These are phyloP conservation scores for Eretmocerus hayati DNA, from an alignment of 2,888 invertebrate genomes.

Conservation along the genomic window DNA sequence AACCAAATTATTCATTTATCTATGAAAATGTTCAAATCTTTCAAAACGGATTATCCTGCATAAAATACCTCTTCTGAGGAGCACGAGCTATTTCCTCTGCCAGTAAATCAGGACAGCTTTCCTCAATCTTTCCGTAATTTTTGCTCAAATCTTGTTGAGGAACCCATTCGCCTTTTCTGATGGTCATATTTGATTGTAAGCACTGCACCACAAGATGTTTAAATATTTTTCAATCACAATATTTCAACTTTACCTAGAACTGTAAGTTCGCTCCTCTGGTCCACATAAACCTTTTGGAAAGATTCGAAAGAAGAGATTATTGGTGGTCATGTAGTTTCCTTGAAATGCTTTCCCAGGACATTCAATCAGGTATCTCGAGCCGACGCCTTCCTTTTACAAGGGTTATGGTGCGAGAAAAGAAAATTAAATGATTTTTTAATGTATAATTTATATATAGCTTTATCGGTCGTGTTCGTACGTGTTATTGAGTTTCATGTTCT, in stretches of 20 bases:
- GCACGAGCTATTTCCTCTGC: not conserved
- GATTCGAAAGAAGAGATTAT: conserved; percentile 11
- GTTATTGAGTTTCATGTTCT: not conserved
- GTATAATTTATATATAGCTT: not conserved
- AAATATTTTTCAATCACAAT: not conserved
- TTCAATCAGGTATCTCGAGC: conserved; percentile 11
- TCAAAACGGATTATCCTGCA: not conserved
- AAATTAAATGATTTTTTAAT: not conserved
- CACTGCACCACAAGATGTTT: no score
- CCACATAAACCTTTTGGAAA: conserved; percentile 6
- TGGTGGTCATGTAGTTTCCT: conserved; percentile 13
- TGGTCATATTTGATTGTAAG: not conserved
- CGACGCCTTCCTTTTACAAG: conserved; percentile 3
- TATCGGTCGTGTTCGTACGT: not conserved
- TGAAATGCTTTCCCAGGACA: not conserved
- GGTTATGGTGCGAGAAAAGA: not conserved
- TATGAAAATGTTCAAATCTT: not conserved
- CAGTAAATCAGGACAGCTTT: not conserved
- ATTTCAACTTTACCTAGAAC: conserved; percentile 9
- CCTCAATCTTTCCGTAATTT: conserved; percentile 10
- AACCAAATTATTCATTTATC: no score
- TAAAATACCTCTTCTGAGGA: not conserved
- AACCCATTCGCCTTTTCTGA: conserved; percentile 15
- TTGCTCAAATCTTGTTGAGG: conserved; percentile 11
- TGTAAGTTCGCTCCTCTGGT: conserved; percentile 6